phyloP scores from a whole-genome alignment of 2,113 vertebrate species.

The Lontra canadensis region DNA sequence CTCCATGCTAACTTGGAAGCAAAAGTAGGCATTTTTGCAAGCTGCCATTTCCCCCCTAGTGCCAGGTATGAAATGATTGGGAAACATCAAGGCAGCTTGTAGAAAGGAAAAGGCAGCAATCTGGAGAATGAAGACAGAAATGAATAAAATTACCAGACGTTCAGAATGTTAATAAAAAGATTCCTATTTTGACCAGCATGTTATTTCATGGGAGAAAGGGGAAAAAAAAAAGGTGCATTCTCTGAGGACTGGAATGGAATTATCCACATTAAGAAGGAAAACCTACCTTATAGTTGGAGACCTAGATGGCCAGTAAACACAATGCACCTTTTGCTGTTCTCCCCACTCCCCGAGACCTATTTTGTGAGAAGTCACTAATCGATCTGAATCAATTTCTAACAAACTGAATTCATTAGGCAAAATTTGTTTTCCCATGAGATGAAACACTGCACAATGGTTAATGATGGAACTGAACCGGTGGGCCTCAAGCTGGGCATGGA shows the following conservation, averaged over 20 bases:
- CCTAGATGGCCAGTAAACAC: rapidly evolving
- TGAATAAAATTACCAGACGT: conserved; percentile 32
- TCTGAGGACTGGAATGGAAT: conserved; percentile 39
- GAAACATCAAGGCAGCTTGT: conserved; percentile 22
- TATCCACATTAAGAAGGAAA: not conserved
- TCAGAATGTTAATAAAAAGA: conserved; percentile 48
- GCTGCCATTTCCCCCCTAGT: conserved; percentile 43
- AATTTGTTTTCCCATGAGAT: not conserved
- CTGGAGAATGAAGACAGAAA: not conserved
- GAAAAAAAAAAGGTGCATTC: not conserved
- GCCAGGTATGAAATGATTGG: conserved; percentile 49
- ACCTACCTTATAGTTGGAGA: not conserved
- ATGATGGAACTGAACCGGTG: no score
- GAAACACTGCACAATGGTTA: not conserved
- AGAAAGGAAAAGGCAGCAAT: not conserved
- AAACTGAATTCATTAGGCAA: not conserved
- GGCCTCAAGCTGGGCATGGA: not conserved
- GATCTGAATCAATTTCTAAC: not conserved
- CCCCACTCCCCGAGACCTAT: rapidly evolving
- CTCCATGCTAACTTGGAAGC: not conserved
- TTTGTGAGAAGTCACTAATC: not conserved
- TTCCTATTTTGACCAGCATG: conserved; percentile 31
- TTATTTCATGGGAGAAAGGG: not conserved
- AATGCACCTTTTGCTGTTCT: rapidly evolving
- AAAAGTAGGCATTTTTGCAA: not conserved